Conservation (phyloP, 2,797 vertebrate species). For the Gadopsis marmoratus region DNA sequence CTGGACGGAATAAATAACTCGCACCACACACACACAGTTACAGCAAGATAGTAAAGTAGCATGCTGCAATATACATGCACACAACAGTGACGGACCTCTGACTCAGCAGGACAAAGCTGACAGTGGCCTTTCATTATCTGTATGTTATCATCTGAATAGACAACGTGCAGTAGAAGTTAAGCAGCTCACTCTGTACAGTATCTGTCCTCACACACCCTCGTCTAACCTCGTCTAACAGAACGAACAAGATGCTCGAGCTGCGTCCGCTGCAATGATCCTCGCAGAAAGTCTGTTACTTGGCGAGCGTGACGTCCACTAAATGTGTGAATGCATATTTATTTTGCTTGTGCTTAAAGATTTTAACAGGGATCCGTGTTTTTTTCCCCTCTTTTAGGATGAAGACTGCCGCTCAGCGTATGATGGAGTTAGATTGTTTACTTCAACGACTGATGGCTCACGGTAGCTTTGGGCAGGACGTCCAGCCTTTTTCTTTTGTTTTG, state of each 20-base stretch:
- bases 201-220: conserved; percentile 7
- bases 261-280: conserved; percentile 47
- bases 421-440: background rate
- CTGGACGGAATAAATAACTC: conserved; percentile 48
- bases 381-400: background rate
- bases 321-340: conserved; percentile 1
- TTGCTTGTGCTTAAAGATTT: background rate
- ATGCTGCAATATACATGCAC: conserved; percentile 7
- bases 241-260: background rate
- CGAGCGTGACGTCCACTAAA: conserved; percentile 5
- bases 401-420: background rate
- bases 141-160: background rate
- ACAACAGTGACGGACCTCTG: background rate
- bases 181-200: background rate
- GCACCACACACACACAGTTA: conserved; percentile 6
- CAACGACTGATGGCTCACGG: background rate
- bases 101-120: background rate
- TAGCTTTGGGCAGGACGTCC: background rate
- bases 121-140: background rate
- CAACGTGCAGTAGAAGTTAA: background rate
- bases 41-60: background rate
- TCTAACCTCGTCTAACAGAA: conserved; percentile 13
- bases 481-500: background rate
- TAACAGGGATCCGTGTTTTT: background rate
- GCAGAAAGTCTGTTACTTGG: conserved; percentile 27